Conservation (phyloP, 2,888 invertebrate species). For the Harmothoe impar region DNA sequence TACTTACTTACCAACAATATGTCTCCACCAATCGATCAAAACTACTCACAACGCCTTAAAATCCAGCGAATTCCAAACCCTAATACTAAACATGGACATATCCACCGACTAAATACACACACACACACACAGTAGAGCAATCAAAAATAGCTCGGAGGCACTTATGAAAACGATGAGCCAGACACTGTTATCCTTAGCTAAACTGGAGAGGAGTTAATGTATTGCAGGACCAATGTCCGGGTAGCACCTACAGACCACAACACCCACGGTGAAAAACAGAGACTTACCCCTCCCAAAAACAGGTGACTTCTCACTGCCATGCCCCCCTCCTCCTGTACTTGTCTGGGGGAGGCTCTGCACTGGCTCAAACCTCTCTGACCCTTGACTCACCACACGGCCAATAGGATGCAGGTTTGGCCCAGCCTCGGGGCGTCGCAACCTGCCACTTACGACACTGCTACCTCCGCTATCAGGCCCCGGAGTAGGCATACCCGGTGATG, state of each 20-base stretch:
- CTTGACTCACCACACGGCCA: neutral
- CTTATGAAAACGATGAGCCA: no score
- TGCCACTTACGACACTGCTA: neutral
- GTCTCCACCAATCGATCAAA: no score
- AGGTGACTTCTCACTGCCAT: constrained; percentile 5
- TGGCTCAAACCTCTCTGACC: constrained; percentile 11
- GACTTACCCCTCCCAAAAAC: constrained; percentile 1
- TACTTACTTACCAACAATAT: no score
- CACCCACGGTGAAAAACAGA: neutral
- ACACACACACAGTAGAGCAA: no score
- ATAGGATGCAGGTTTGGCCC: neutral
- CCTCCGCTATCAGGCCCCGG: neutral
- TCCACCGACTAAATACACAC: no score
- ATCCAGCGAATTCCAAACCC: no score
- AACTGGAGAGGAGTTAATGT: no score
- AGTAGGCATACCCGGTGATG: neutral
- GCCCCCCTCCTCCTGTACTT: neutral
- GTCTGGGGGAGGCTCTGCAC: neutral
- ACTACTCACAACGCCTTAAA: no score
- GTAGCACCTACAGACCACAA: neutral
- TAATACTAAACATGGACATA: no score
- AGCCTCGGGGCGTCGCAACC: neutral
- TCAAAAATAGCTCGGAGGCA: no score
- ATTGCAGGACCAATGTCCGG: no score
- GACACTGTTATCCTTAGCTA: no score